Base-by-base conservation (phyloP, 1,140 invertebrate species). In the Bombus cullumanus region DNA sequence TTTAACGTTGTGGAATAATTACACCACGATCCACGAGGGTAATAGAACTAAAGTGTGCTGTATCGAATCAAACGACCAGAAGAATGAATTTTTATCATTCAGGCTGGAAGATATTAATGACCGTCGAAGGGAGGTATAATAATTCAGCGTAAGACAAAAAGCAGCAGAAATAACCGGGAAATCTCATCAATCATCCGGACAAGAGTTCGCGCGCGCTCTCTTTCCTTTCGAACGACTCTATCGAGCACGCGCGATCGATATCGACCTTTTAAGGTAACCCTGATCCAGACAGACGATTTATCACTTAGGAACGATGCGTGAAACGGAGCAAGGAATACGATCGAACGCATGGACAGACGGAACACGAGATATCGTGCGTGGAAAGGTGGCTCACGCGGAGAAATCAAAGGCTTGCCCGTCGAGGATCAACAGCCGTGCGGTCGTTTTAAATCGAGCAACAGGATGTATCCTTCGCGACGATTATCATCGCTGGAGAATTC, bases 251-350 rank as follows among this genome's bases (percentile, higher is more conserved):
- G 68, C 83, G 76, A 85, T 85, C 83, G 83, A 85, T 85, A 85
- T 85, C 76, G 83, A 85, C 68, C 83, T 85, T 85, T 85, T 80
- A 85, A 80, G 76, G 83, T 73, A 85, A 85, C 76, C 83, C 77
- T 85, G 83, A 85, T 85, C 39, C 18, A 22, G 83, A 85, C 83
- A 39, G 76, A 80, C 83, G 69, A 85, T 85, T 80, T 80, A 85
- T 85, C 83, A 85, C 31, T 28, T 31, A 15, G 57, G 43, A 79
- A 59, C 68, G 68, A 80, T 47, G 83, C 68, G 83, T 85, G 83
- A 80, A 85, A 72, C 68, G 77, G 77, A 47, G 81, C 83, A 62
- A 62, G 76, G 57, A n/a, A 57, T 37, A 72, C 34, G 77, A 57
- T 57, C 47, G 57, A 57, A 6, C 39, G 22, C 18, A 43, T 15